These are phyloP conservation scores for Mesorhabditis belari DNA, from an alignment of 2,888 invertebrate species.

Conservation along the genomic window DNA sequence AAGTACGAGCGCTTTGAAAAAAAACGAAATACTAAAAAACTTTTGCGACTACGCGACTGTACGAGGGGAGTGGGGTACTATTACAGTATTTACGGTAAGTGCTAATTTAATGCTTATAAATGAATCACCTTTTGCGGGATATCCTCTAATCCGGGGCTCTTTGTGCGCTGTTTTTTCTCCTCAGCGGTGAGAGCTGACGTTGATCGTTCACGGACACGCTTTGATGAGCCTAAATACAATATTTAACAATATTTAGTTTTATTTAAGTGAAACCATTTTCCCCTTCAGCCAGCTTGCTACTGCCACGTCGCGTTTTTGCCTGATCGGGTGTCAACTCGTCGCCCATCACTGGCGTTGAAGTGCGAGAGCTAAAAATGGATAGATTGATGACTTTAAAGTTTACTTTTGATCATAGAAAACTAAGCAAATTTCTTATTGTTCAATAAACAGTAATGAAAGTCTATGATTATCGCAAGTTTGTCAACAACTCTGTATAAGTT, in stretches of 20 bases:
- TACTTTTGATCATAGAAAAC: too few relatives aligned
- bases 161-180: slow-evolving; percentile 28
- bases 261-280: background rate
- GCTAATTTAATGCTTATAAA: too few relatives aligned
- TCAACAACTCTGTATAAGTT: slow-evolving; percentile 4
- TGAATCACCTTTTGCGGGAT: slow-evolving; percentile 2
- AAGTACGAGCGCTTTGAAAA: too few relatives aligned
- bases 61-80: too few relatives aligned
- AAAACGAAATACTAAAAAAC: too few relatives aligned
- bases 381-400: too few relatives aligned
- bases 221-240: slow-evolving; percentile 7
- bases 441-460: too few relatives aligned
- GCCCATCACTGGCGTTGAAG: slow-evolving; percentile 45
- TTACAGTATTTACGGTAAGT: too few relatives aligned
- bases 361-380: slow-evolving; percentile 36
- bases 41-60: too few relatives aligned
- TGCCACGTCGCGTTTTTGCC: background rate
- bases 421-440: too few relatives aligned
- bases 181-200: slow-evolving; percentile 23
- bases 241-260: background rate
- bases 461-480: too few relatives aligned
- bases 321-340: slow-evolving; percentile 30
- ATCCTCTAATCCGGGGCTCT: slow-evolving; percentile 13
- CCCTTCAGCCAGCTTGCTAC: background rate
- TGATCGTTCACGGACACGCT: slow-evolving; percentile 27